These are phyloP conservation scores for Sardinella longiceps DNA, from an alignment of 2,797 vertebrate genomes.

Conservation along the genomic window DNA sequence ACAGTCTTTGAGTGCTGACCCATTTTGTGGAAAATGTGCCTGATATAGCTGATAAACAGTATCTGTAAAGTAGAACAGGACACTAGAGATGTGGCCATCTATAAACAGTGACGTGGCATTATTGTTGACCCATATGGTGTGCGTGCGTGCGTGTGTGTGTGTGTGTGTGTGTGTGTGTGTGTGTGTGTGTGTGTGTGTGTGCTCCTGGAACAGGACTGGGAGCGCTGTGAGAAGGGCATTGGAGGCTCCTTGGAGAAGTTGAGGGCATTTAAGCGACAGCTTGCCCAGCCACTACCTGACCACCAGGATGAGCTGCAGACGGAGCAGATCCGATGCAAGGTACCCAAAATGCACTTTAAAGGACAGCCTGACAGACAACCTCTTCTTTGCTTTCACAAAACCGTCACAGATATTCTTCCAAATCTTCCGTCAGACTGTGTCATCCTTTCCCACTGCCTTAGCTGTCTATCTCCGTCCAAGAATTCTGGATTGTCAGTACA, in stretches of 20 bases:
- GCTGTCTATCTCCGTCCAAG: no score
- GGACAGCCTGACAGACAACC: not conserved
- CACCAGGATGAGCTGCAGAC: constrained; percentile 92
- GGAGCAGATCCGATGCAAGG: constrained; percentile 96
- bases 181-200: constrained; percentile 41
- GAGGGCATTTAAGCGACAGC: constrained; percentile 88
- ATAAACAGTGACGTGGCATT: not conserved
- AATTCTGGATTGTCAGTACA: no score
- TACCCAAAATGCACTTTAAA: constrained; percentile 51
- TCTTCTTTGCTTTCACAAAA: no score
- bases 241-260: constrained; percentile 90
- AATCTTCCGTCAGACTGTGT: no score
- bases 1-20: not conserved
- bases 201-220: constrained; percentile 84
- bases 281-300: constrained; percentile 87
- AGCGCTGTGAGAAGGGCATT: constrained; percentile 91
- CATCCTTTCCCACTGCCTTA: no score
- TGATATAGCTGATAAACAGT: not conserved
- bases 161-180: no score
- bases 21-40: not conserved
- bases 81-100: constrained; percentile 3
- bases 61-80: not conserved
- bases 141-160: no score
- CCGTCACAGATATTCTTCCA: no score
- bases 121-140: constrained; percentile 3